Conservation (phyloP, 2,113 vertebrate species). For the Platichthys flesus region DNA sequence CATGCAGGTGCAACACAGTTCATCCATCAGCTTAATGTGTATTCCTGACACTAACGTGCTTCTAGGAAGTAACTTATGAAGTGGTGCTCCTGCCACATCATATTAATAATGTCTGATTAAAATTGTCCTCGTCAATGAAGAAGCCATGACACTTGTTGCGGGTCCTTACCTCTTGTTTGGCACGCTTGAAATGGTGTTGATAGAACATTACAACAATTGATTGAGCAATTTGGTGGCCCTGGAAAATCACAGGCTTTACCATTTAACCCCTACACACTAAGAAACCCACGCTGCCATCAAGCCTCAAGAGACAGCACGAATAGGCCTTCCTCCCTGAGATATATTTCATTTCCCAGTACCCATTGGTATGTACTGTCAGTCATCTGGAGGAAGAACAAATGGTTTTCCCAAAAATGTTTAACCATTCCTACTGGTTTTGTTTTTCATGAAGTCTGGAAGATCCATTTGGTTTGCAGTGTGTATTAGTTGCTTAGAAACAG, state of each 20-base stretch:
- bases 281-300: not conserved
- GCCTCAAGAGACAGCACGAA: not conserved
- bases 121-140: not conserved
- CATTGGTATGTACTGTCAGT: no score
- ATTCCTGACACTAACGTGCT: not conserved
- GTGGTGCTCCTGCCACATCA: constrained; percentile 2
- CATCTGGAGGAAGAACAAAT: constrained; percentile 10
- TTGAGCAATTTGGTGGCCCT: not conserved
- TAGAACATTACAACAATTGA: not conserved
- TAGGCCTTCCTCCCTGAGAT: not conserved
- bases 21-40: not conserved
- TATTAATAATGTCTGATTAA: constrained; percentile 16
- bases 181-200: not conserved
- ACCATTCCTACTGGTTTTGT: no score
- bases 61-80: constrained; percentile 24
- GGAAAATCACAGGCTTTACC: not conserved
- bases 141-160: not conserved
- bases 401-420: not conserved
- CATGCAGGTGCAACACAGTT: not conserved
- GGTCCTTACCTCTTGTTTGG: not conserved
- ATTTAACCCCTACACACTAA: not conserved
- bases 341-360: not conserved
- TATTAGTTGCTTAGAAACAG: no score
- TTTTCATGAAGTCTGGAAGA: no score
- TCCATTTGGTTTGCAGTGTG: no score